phyloP scores from a whole-genome alignment of 2,797 vertebrate genomes.

The Oreochromis mossambicus region DNA sequence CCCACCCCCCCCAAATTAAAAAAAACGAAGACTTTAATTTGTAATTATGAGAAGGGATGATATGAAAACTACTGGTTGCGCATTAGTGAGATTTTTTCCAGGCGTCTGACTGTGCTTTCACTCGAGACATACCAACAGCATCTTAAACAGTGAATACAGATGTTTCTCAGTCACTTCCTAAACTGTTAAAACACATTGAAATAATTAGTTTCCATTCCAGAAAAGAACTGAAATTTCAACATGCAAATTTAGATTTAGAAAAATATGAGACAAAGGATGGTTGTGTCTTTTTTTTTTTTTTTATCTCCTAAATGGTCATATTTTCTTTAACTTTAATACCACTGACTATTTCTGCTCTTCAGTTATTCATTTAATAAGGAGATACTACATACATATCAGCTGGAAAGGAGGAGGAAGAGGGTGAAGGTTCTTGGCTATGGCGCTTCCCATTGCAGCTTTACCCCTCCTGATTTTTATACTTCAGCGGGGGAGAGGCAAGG shows the following conservation, averaged over 20 bases:
- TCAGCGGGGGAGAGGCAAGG: background rate
- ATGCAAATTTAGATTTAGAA: conserved; percentile 70
- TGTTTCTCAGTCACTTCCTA: conserved; percentile 13
- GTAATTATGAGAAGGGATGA: background rate
- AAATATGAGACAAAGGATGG: conserved; percentile 70
- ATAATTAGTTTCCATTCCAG: conserved; percentile 32
- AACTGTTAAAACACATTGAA: background rate
- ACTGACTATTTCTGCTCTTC: conserved; percentile 62
- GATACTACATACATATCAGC: conserved; percentile 68
- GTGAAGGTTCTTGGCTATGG: conserved; percentile 15
- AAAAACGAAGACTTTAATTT: background rate
- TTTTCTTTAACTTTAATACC: conserved; percentile 51
- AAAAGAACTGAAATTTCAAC: conserved; percentile 54
- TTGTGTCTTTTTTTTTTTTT: conserved; percentile 24
- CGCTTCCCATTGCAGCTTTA: conserved; percentile 13
- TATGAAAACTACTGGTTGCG: conserved; percentile 3
- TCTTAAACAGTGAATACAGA: conserved; percentile 4
- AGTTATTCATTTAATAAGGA: conserved; percentile 63
- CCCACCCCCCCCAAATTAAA: background rate
- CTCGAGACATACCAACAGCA: background rate
- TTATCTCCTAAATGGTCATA: conserved; percentile 18
- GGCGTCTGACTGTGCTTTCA: conserved; percentile 16
- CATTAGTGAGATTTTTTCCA: conserved; percentile 11
- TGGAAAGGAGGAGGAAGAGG: conserved; percentile 30
- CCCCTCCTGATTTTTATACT: conserved; percentile 3